Conservation (phyloP, 2,888 invertebrate genomes). For the Cryptocheilus praepositus region DNA sequence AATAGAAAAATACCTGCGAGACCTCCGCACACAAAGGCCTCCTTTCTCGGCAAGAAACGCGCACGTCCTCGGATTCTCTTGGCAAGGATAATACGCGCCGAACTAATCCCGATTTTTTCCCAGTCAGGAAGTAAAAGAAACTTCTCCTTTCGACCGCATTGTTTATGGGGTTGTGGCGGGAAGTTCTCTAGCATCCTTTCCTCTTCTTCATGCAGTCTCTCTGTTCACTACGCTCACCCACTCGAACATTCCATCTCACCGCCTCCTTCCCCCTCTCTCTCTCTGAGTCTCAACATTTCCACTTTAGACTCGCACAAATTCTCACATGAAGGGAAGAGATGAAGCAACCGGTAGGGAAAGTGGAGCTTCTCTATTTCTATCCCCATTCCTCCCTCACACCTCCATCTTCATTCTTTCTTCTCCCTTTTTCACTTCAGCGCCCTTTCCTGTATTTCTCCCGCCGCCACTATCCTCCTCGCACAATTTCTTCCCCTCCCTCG, state of each 20-base stretch:
- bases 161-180: conserved; percentile 25
- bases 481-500: conserved; percentile 46
- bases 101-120: conserved; percentile 3
- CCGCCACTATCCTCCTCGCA: conserved; percentile 28
- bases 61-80: conserved; percentile 8
- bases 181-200: conserved; percentile 19
- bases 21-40: conserved; percentile 11
- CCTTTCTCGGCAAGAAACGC: no score
- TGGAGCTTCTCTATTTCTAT: conserved; percentile 15
- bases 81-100: conserved; percentile 3
- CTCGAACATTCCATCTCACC: conserved; percentile 1
- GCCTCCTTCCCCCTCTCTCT: not conserved
- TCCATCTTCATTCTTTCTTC: conserved; percentile 14
- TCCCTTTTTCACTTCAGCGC: conserved; percentile 6
- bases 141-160: conserved; percentile 7
- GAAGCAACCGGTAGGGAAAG: conserved; percentile 19
- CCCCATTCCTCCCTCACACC: not conserved
- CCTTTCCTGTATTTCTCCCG: conserved; percentile 15
- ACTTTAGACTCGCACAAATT: conserved; percentile 13
- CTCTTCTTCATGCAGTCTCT: not conserved
- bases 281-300: not conserved
- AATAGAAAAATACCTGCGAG: no score
- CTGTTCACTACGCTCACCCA: conserved; percentile 2
- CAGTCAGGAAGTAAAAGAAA: not conserved
- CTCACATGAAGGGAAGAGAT: conserved; percentile 28